phyloP scores from a whole-genome alignment of 2,888 invertebrate genomes.

The Volucella inflata region DNA sequence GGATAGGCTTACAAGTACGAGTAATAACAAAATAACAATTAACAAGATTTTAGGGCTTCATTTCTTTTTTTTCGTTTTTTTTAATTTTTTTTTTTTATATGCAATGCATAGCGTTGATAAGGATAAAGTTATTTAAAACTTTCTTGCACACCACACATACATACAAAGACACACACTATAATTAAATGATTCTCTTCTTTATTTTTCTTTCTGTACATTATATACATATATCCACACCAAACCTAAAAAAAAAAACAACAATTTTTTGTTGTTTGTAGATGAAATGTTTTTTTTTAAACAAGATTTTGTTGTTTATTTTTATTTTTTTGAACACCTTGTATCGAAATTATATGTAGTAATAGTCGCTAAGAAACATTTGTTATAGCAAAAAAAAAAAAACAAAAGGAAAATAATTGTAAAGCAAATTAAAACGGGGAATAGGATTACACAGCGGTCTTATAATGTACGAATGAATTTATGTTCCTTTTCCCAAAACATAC shows the following conservation, averaged over 20 bases:
- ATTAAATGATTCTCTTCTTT: conserved; percentile 28
- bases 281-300: not conserved
- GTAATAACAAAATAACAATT: conserved; percentile 28
- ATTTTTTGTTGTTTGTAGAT: conserved; percentile 20
- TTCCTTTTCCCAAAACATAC: too few relatives aligned
- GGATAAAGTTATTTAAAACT: conserved; percentile 10
- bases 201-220: conserved; percentile 46
- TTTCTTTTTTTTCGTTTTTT: not conserved
- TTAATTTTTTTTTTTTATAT: too few relatives aligned
- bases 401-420: too few relatives aligned
- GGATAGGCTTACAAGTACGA: not conserved
- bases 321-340: too few relatives aligned
- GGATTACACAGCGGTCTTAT: too few relatives aligned
- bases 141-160: conserved; percentile 42
- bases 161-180: conserved; percentile 40
- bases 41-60: conserved; percentile 58
- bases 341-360: too few relatives aligned
- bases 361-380: too few relatives aligned
- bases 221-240: conserved; percentile 13
- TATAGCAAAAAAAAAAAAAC: too few relatives aligned
- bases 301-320: too few relatives aligned
- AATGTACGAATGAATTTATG: too few relatives aligned
- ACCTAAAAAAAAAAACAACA: conserved; percentile 13
- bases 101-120: conserved; percentile 60
- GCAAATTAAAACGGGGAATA: too few relatives aligned